phyloP scores from a whole-genome alignment of 2,797 vertebrate genomes.

The Thunnus albacares region DNA sequence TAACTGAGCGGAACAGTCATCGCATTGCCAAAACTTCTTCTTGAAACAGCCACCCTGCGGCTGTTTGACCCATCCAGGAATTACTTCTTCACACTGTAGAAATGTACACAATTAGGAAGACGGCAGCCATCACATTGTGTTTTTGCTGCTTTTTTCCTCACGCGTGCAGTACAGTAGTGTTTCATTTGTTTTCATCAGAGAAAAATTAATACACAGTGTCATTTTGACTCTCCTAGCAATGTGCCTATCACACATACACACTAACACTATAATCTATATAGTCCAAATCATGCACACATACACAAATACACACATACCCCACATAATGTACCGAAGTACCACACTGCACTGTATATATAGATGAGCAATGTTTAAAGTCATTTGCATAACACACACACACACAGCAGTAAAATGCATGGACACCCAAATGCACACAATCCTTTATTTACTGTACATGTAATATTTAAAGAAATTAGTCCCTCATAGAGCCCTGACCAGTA shows the following conservation, averaged over 20 bases:
- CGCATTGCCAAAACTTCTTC: constrained; percentile 22
- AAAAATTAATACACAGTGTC: neutral
- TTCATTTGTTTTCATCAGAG: constrained; percentile 22
- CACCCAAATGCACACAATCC: no score
- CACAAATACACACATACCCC: neutral
- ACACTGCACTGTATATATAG: neutral
- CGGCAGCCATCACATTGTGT: neutral
- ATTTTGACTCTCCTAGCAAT: neutral
- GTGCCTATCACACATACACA: neutral
- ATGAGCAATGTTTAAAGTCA: no score
- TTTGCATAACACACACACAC: no score
- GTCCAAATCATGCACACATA: neutral
- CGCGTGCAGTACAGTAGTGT: neutral
- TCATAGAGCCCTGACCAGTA: neutral
- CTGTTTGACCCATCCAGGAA: constrained; percentile 47
- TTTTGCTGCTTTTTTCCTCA: constrained; percentile 23
- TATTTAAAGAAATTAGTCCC: neutral
- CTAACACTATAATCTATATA: neutral
- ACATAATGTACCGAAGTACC: neutral
- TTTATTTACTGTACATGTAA: neutral
- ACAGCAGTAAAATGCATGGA: no score
- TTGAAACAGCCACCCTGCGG: constrained; percentile 33
- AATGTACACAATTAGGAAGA: constrained; percentile 34
- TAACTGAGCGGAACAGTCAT: constrained; percentile 51
- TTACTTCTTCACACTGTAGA: constrained; percentile 32